phyloP scores from a whole-genome alignment of 2,888 invertebrate genomes.

The Bembecia ichneumoniformis region DNA sequence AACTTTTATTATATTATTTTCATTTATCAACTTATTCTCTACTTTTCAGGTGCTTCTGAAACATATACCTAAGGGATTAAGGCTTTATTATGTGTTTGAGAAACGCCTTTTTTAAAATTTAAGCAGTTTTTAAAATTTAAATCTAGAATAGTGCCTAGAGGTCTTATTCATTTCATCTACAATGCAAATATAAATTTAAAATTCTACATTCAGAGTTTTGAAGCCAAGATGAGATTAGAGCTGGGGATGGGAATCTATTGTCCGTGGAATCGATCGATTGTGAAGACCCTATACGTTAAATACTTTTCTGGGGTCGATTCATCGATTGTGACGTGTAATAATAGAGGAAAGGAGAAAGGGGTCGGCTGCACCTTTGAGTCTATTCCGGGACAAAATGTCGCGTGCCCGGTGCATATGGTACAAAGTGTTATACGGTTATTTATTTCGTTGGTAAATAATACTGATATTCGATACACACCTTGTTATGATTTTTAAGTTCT shows the following conservation, averaged over 20 bases:
- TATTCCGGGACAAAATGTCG: conserved; percentile 36
- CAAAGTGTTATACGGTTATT: neutral
- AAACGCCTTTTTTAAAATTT: too few species aligned
- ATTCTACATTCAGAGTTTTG: neutral
- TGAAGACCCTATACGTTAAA: conserved; percentile 30
- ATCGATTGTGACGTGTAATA: conserved; percentile 35
- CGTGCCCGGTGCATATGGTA: conserved; percentile 31
- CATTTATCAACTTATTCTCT: too few species aligned
- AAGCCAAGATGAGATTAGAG: neutral
- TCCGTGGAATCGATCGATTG: conserved; percentile 24
- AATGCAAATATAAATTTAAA: neutral
- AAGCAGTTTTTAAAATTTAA: too few species aligned
- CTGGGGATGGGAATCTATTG: conserved; percentile 2
- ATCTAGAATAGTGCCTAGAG: too few species aligned
- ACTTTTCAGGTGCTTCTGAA: too few species aligned
- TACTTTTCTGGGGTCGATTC: conserved; percentile 31
- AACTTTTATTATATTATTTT: too few species aligned
- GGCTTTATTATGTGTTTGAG: too few species aligned
- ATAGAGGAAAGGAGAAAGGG: conserved; percentile 50
- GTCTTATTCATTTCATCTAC: too few species aligned
- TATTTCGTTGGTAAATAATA: neutral
- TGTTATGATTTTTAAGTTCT: neutral
- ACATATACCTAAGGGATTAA: too few species aligned
- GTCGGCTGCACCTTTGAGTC: conserved; percentile 43
- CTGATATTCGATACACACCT: neutral